These are phyloP conservation scores for Drosophila ficusphila DNA, from an alignment of 1,140 invertebrate genomes.

Conservation along the genomic window DNA sequence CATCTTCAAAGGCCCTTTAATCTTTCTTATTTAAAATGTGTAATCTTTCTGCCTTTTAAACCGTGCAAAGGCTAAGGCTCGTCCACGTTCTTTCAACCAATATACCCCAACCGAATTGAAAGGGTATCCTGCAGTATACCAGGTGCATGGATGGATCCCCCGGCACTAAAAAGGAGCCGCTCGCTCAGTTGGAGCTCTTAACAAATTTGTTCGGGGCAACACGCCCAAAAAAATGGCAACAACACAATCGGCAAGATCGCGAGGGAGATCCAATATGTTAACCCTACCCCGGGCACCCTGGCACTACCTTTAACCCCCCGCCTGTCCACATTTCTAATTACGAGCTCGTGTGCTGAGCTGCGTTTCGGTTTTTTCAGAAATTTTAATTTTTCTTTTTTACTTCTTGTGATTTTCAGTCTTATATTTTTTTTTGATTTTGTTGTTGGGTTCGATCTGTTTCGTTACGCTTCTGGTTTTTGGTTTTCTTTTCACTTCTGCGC, in stretches of 20 bases:
- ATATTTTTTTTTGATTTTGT: conserved; percentile 24
- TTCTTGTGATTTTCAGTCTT: no score
- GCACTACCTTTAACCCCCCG: conserved; percentile 2
- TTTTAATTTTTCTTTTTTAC: background rate
- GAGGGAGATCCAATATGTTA: conserved; percentile 40
- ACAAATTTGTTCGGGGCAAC: conserved; percentile 83
- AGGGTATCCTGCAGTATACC: conserved; percentile 18
- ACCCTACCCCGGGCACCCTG: background rate
- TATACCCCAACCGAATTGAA: background rate
- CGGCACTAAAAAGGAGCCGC: conserved; percentile 79
- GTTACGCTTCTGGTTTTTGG: conserved; percentile 84
- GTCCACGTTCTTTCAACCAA: no score
- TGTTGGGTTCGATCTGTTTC: conserved; percentile 56
- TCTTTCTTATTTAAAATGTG: no score
- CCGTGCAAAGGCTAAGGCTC: no score
- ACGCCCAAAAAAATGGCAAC: conserved; percentile 63
- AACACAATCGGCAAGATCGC: conserved; percentile 24
- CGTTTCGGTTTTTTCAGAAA: conserved; percentile 35
- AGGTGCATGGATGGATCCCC: conserved; percentile 66
- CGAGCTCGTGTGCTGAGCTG: conserved; percentile 67
- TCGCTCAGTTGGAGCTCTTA: conserved; percentile 81
- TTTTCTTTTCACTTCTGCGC: conserved; percentile 58
- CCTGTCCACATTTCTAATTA: conserved; percentile 65
- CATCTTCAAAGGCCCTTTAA: no score
- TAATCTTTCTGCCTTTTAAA: no score